Evolutionary conservation across 2,797 vertebrate genomes (phyloP), one percentile per base, ranked within the genome.

Genomic region (Nannoperca australis): DNA sequence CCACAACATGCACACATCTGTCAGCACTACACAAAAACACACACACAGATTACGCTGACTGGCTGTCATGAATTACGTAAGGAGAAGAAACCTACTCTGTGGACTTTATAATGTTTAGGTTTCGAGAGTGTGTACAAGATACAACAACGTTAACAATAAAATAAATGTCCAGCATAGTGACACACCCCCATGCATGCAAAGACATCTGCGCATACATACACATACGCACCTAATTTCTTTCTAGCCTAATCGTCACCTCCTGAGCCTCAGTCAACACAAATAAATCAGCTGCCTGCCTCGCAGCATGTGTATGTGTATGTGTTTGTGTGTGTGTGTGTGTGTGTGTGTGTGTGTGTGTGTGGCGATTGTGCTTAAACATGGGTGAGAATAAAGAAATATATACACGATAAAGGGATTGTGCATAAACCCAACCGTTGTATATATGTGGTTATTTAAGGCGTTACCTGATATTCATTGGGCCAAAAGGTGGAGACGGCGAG

Each of bases 401-500:
- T 18, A 7, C 18, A 66, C 36, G 13, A 44, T 47, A 8, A 67
- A 69, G 18, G 22, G 63, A 49, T 38, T 40, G 24, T 36, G 60
- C 18, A 38, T 58, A 6, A 67, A 67, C n/a, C 56, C 2, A 45
- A 17, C 22, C 2, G 22, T 44, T 66, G 32, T 32, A 5, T 49
- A 13, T 40, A 5, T 49, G 14, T 40, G 42, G 38, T 47, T 44
- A 24, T 44, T 67, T 3, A 38, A 20, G 3, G 42, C 36, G 44
- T 87, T 96, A 99, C 98, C 97, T 99, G 98, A 90, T 99, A 99
- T 78, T 99, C 97, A 6, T 99, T 99, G 27, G 98, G 98, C 98
- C 98, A 99, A 90, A 99, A 99, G 75, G 98, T 99, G 94, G 98
- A 99, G 88, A 99, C 97, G 0, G 98, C 98, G 34, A 99, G 93